Evolutionary conservation across 2,888 invertebrate species (phyloP), one percentile per base, ranked within the genome.

Genomic region (Antheraea yamamai): DNA sequence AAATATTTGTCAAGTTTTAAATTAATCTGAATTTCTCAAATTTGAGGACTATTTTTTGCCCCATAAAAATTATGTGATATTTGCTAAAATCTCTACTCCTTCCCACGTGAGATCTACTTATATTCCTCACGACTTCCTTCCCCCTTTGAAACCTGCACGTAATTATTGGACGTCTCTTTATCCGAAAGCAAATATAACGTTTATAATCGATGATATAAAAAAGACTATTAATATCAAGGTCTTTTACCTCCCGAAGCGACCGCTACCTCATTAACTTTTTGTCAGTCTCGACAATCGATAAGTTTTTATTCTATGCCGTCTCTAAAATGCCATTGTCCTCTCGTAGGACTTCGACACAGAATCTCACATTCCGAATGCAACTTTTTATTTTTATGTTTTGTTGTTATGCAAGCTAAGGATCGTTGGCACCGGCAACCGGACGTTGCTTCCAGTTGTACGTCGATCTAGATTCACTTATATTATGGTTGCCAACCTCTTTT

Each of bases 321-420:
- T 26, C 64, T 64, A 64, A 64, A 64, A n/a, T 10, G 64, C 14
- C 64, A 26, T 64, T 26, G 64, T 26, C 64, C 64, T 26, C 64
- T 64, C 26, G 12, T 26, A 64, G 64, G 64, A 64, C 64, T 12
- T 64, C 64, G 64, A 64, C 64, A 64, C 64, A 26, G 26, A 14
- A 64, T 64, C 26, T 64, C 64, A 12, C 64, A 64, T 64, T 64
- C 64, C 64, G 64, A 26, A 23, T 64, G 23, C 64, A 64, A 64
- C 16, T 26, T 64, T 64, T 26, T 64, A 14, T 64, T 64, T 64
- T 58, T 58, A n/a, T 58, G 30, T 58, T 20, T 26, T 26, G 64
- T 26, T 26, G 26, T 64, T 64, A 64, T 64, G 64, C 26, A 64
- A 64, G 64, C 10, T 64, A 26, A 23, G 64, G 23, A 64, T 4